phyloP scores from a whole-genome alignment of 2,113 vertebrate species.

The Podarcis raffonei region DNA sequence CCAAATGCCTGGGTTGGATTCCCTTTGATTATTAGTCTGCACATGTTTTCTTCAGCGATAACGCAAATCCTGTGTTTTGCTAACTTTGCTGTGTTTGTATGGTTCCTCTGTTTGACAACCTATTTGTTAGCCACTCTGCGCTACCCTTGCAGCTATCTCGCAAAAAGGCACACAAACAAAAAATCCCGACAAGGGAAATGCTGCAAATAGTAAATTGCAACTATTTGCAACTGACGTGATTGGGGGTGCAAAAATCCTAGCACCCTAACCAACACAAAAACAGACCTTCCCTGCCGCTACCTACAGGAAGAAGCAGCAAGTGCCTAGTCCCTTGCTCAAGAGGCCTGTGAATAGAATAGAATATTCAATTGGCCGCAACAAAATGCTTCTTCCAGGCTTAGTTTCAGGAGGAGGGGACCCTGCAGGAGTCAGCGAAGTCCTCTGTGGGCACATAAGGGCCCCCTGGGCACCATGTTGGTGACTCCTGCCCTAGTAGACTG shows the following conservation, averaged over 20 bases:
- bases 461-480: too few species aligned
- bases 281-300: neutral
- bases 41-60: constrained; percentile 17
- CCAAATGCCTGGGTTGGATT: neutral
- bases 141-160: neutral
- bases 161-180: neutral
- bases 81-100: neutral
- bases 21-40: constrained; percentile 17
- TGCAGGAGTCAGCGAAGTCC: too few species aligned
- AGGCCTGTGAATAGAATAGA: too few species aligned
- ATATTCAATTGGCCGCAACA: too few species aligned
- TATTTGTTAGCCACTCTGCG: neutral
- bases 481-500: neutral
- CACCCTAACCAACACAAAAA: neutral
- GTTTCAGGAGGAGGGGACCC: too few species aligned
- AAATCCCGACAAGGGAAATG: neutral
- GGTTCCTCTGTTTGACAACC: neutral
- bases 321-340: neutral
- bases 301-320: neutral
- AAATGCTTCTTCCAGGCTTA: too few species aligned
- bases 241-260: neutral
- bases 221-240: neutral
- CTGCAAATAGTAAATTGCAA: neutral
- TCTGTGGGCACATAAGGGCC: too few species aligned
- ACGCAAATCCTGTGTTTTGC: neutral